phyloP scores from a whole-genome alignment of 2,888 invertebrate species.

The Seira ritae region DNA sequence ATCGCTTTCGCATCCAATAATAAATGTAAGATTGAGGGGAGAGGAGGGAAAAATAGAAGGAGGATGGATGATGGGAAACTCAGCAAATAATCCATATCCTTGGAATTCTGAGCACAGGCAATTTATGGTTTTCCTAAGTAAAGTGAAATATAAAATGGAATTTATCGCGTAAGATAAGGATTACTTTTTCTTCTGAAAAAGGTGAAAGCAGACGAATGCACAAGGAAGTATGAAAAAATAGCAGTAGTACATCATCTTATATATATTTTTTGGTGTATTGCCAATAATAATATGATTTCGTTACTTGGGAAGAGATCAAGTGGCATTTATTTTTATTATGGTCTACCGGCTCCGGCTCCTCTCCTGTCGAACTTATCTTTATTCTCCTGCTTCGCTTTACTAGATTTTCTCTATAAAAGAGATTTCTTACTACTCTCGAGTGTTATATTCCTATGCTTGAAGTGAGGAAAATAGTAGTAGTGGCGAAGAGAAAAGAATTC shows the following conservation, averaged over 20 bases:
- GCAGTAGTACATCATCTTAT: neutral
- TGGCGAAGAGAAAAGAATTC: neutral
- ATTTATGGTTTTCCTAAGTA: too few species aligned
- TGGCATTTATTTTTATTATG: slow-evolving; percentile 33
- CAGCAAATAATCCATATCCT: too few species aligned
- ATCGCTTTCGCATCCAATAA: too few species aligned
- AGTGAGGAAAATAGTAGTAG: neutral
- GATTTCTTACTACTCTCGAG: neutral
- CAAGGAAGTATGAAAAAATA: neutral
- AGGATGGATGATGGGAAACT: too few species aligned
- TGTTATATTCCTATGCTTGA: neutral
- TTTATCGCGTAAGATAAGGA: slow-evolving; percentile 9
- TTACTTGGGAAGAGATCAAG: slow-evolving; percentile 34
- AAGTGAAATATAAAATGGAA: slow-evolving; percentile 23
- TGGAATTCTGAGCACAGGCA: too few species aligned
- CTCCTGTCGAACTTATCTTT: neutral
- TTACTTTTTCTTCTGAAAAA: neutral
- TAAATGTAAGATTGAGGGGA: too few species aligned
- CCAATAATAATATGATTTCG: slow-evolving; percentile 46
- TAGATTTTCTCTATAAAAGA: neutral
- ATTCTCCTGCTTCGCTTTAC: slow-evolving; percentile 1
- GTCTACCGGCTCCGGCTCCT: too few species aligned
- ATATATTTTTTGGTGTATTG: slow-evolving; percentile 25
- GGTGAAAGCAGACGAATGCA: neutral
- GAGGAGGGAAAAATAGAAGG: too few species aligned